Percentiles rank a stretch among this genome's conserved stretches.
These are phyloP conservation scores for Solenodon paradoxus DNA, from an alignment of 2,113 vertebrate species.

Conservation along the genomic window DNA sequence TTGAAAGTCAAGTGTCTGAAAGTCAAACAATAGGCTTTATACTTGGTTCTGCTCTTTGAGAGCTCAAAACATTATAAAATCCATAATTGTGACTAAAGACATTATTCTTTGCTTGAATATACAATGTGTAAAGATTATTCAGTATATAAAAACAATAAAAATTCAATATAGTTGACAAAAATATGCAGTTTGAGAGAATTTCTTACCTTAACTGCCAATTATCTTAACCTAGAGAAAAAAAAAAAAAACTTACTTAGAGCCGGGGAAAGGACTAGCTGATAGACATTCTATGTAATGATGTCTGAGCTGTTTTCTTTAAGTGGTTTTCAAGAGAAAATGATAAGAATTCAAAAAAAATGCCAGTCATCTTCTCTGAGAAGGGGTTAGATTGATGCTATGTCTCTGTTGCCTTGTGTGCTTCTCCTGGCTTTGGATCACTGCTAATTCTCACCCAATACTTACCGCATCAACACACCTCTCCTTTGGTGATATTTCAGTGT, in stretches of 20 bases:
- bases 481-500: not conserved
- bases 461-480: not conserved
- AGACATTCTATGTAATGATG: not conserved
- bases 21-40: not conserved
- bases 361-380: not conserved
- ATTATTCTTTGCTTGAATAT: not conserved
- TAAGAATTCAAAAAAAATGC: no score
- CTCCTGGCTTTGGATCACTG: not conserved
- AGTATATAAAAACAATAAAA: slow-evolving; percentile 10
- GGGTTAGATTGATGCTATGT: not conserved
- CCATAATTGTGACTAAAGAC: not conserved
- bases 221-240: not conserved
- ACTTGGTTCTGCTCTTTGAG: not conserved
- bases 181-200: not conserved
- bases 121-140: not conserved
- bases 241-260: not conserved
- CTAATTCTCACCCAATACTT: not conserved
- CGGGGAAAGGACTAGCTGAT: not conserved
- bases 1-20: slow-evolving; percentile 6
- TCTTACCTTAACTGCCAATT: not conserved
- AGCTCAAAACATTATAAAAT: slow-evolving; percentile 21
- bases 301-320: slow-evolving; percentile 9
- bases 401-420: not conserved
- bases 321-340: not conserved
- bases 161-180: not conserved